These are phyloP conservation scores for Bucorvus abyssinicus DNA, from an alignment of 2,797 vertebrate species.

Conservation along the genomic window DNA sequence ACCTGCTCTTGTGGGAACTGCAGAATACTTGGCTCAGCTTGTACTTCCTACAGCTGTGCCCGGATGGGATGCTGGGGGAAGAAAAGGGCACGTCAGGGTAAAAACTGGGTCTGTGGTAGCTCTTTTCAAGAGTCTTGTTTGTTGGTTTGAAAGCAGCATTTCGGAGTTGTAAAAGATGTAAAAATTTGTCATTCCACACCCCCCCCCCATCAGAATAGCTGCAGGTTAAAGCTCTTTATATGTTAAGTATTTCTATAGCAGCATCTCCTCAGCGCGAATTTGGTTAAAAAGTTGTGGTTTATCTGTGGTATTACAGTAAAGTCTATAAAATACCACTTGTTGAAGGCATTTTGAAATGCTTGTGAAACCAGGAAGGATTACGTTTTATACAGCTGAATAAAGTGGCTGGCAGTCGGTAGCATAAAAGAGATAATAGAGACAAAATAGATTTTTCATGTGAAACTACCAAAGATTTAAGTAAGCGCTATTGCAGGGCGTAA, in stretches of 20 bases:
- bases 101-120: neutral
- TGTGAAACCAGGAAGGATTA: neutral
- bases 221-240: neutral
- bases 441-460: neutral
- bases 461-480: neutral
- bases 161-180: neutral
- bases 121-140: neutral
- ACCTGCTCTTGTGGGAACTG: neutral
- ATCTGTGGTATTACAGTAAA: neutral
- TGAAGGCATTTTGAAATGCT: neutral
- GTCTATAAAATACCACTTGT: neutral
- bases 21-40: neutral
- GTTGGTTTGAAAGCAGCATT: neutral
- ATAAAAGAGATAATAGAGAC: neutral
- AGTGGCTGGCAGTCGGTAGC: neutral
- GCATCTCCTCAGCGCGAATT: neutral
- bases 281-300: neutral
- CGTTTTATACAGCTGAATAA: neutral
- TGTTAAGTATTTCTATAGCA: constrained; percentile 28
- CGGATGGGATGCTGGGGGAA: neutral
- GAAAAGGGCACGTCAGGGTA: neutral
- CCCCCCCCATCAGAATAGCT: neutral
- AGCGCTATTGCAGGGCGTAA: neutral
- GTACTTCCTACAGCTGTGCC: neutral
- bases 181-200: neutral